Base-by-base conservation (phyloP, 2,113 vertebrate species). In the Odobenus rosmarus region DNA sequence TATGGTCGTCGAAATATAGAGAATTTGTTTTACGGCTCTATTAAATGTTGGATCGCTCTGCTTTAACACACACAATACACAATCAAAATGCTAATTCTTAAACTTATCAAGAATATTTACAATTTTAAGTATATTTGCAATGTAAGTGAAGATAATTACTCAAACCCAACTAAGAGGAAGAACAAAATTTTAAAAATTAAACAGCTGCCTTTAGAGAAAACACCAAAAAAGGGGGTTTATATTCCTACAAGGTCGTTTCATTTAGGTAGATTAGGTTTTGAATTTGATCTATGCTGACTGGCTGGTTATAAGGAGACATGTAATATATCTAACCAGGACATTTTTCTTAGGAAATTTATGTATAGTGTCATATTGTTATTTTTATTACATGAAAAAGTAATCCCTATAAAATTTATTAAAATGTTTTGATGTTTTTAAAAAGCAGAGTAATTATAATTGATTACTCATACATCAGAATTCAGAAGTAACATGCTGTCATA, bases 231-330 rank as follows among this genome's bases (percentile, higher is more conserved):
- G 3, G 74, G 79, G 19, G 39, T 33, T 91, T 69, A 3, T 69
- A n/a, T 95, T 59, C 61, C 49, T 57, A 77, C 49, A 76, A 80
- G 0, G 53, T 80, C 9, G 23, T 95, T 96, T 59, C 92, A 86
- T 82, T 89, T 88, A 86, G 36, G 39, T 42, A 97, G 51, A 83
- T 97, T 96, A 90, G 61, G 31, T 95, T 97, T 96, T 90, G 33
- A 95, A 92, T 57, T 89, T 80, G 14, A 94, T 97, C 97, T 98
- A 19, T 95, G 21, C 24, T 96, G 31, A 93, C 16, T 92, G 59
- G 76, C 5, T 49, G 84, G 46, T 93, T 88, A 57, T 93, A 9
- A 61, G 36, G 59, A 93, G 55, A 76, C 16, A 90, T 51, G 94
- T 95, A 89, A 71, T 87, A 69, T 88, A 88, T 82, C 46, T 95